Base-by-base conservation (phyloP, 2,113 vertebrate species). In the Hyaena hyaena region DNA sequence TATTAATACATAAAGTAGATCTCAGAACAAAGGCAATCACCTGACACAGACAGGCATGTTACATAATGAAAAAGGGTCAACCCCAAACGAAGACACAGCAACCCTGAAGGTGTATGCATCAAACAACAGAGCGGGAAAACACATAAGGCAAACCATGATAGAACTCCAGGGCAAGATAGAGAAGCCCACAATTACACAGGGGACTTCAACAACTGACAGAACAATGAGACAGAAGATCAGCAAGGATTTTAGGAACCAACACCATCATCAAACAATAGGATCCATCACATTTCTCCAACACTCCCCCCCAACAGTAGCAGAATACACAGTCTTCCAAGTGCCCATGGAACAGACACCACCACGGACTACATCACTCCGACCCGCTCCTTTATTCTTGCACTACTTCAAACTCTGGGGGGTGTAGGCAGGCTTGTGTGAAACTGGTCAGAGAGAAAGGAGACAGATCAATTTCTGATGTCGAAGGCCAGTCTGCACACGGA, bases 361-460 rank as follows among this genome's bases (percentile, higher is more conserved):
- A 1, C 0, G 35, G 88, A 28, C 74, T 10, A 1, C 9, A 2
- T 4, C 58, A 90, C 53, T 31, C 43, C 74, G 1, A 55, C 86
- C 53, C 81, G 91, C 82, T 82, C 97, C 91, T 88, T 97, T 93
- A 91, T 96, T 90, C 96, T 90, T 89, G 66, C 68, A 84, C 82
- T 1, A 94, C 90, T 66, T 83, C 71, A n/a, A 19, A 24, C 65
- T 85, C 14, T 0, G 80, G 74, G n/a, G 88, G 81, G 43, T 16
- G 35, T 66, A 31, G 82, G 21, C 79, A 68, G 74, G 0, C 4
- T 28, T 19, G 76, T 33, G 35, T 35, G 7, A 66, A 87, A 65
- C 65, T 65, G 77, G 9, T 0, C 2, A 66, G 90, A 92, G 76
- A 85, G n/a, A 61, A 86, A 87, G 58, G 10, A 15, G 4, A 2